These are phyloP conservation scores for Leptarthrus brevirostris DNA, from an alignment of 2,888 invertebrate species.

Conservation along the genomic window DNA sequence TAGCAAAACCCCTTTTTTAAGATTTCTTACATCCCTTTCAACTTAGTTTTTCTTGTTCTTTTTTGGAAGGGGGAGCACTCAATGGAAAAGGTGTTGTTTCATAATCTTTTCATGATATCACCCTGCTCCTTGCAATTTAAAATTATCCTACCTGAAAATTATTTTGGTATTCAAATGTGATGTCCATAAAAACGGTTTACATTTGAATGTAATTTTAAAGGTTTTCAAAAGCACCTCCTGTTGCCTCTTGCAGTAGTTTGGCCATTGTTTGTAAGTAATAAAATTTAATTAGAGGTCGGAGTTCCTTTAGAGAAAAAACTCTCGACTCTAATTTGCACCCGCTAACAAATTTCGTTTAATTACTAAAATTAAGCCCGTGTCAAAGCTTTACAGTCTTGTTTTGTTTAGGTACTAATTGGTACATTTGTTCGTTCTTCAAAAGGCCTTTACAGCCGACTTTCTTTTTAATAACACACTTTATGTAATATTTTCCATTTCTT, in stretches of 20 bases:
- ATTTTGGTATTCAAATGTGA: constrained; percentile 44
- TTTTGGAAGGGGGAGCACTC: background rate
- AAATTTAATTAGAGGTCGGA: constrained; percentile 35
- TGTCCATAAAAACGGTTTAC: constrained; percentile 14
- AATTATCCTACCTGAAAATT: constrained; percentile 39
- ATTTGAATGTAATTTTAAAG: too few species aligned
- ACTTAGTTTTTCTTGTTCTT: background rate
- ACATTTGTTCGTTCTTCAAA: too few species aligned
- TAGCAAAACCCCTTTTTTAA: constrained; percentile 20
- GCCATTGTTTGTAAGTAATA: constrained; percentile 28
- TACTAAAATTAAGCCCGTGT: too few species aligned
- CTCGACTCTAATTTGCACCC: background rate
- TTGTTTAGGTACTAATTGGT: too few species aligned
- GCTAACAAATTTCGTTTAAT: background rate
- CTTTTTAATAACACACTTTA: too few species aligned
- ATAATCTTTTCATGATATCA: constrained; percentile 41
- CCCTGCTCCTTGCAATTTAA: constrained; percentile 28
- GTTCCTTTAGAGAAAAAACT: background rate
- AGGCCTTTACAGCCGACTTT: too few species aligned
- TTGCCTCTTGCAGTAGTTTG: constrained; percentile 2
- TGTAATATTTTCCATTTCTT: constrained; percentile 55
- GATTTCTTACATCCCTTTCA: constrained; percentile 5
- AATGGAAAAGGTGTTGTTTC: constrained; percentile 44
- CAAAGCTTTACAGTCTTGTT: too few species aligned
- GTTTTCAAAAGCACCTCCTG: background rate